Evolutionary conservation across 2,797 vertebrate species (phyloP).

Genomic region (Clarias laeviceps): DNA sequence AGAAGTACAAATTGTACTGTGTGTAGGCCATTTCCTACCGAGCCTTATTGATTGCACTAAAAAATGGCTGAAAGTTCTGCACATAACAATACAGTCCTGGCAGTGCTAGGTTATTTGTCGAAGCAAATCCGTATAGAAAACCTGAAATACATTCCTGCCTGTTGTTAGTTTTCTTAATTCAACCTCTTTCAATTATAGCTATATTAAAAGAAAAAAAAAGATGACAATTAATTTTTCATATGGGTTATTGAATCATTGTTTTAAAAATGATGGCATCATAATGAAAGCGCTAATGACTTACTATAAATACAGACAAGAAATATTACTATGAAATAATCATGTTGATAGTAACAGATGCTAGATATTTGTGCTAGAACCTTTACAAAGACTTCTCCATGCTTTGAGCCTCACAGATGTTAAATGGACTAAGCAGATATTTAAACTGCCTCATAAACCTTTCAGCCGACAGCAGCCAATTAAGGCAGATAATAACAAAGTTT

Average conservation of each 20-base stretch:
- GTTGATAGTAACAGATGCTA: slow-evolving; percentile 10
- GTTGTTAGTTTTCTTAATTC: neutral
- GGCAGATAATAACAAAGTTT: slow-evolving; percentile 41
- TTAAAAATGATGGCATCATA: neutral
- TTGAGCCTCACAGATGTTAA: slow-evolving; percentile 14
- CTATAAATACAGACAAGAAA: neutral
- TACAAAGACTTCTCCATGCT: neutral
- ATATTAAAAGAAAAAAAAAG: neutral
- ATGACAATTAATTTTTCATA: neutral
- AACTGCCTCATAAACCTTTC: slow-evolving; percentile 38
- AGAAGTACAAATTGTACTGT: slow-evolving; percentile 38
- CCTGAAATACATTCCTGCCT: neutral
- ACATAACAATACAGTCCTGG: slow-evolving; percentile 5
- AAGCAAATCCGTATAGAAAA: neutral
- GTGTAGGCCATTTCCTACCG: slow-evolving; percentile 68
- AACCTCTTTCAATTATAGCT: neutral
- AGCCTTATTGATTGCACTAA: slow-evolving; percentile 62
- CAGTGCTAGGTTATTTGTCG: neutral
- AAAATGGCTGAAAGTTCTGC: slow-evolving; percentile 49
- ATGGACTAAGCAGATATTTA: slow-evolving; percentile 39
- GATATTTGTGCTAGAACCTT: neutral
- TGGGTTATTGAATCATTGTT: neutral
- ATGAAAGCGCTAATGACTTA: neutral
- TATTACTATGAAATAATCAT: neutral
- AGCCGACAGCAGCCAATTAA: slow-evolving; percentile 43